Conservation (phyloP, 1,140 invertebrate genomes). For the Bursaphelenchus mucronatus region DNA sequence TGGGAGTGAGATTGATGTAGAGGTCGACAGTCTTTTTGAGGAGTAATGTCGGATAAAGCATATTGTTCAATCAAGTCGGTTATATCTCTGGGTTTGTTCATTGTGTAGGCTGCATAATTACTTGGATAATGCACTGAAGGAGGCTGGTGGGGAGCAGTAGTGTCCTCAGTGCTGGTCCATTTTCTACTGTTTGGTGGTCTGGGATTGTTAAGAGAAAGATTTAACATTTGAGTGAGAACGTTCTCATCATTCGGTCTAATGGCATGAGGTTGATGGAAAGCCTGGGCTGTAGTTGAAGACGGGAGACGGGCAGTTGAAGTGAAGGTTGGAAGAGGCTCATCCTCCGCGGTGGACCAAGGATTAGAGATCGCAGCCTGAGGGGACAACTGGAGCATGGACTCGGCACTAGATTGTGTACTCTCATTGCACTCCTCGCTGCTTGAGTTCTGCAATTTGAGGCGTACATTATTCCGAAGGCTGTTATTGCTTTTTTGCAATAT, state of each 20-base stretch:
- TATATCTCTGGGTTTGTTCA: constrained; percentile 14
- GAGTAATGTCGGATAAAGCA: too few relatives aligned
- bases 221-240: constrained; percentile 25
- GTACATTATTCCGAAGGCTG: background rate
- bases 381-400: background rate
- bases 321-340: constrained; percentile 10
- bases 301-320: constrained; percentile 6
- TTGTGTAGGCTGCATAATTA: constrained; percentile 20
- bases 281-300: constrained; percentile 3
- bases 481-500: constrained; percentile 8
- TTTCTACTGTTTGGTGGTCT: too few relatives aligned
- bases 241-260: constrained; percentile 29
- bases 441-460: constrained; percentile 12
- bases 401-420: constrained; percentile 20
- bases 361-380: background rate
- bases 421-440: constrained; percentile 26
- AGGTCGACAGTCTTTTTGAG: too few relatives aligned
- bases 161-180: constrained; percentile 3
- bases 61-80: too few relatives aligned
- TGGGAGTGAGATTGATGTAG: too few relatives aligned
- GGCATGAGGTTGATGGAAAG: constrained; percentile 21
- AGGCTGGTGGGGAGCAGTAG: constrained; percentile 10
- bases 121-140: constrained; percentile 6
- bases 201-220: background rate
- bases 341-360: constrained; percentile 7